These are phyloP conservation scores for Apamea sordens DNA, from an alignment of 2,888 invertebrate species.

Conservation along the genomic window DNA sequence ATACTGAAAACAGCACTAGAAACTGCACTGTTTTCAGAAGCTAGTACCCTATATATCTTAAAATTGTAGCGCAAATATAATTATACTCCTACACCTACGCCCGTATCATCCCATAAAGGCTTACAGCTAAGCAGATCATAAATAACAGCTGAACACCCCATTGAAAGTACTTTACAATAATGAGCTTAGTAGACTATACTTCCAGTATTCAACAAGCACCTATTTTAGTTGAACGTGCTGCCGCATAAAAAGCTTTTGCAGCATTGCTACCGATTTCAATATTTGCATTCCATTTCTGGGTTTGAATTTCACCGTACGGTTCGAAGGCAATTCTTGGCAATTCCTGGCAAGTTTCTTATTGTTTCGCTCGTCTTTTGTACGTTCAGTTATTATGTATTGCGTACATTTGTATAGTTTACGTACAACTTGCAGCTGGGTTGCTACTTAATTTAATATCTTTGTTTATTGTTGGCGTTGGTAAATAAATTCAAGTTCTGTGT, in stretches of 20 bases:
- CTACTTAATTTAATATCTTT: conserved; percentile 58
- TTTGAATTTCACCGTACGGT: conserved; percentile 74
- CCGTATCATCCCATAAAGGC: not conserved
- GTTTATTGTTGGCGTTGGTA: conserved; percentile 47
- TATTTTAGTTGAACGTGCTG: conserved; percentile 79
- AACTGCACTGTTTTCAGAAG: too few relatives aligned
- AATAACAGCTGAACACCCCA: conserved; percentile 25
- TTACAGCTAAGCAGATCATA: conserved; percentile 2
- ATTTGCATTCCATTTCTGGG: conserved; percentile 87
- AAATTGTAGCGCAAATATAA: not conserved
- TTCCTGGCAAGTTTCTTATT: conserved; percentile 75
- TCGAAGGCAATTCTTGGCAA: conserved; percentile 76
- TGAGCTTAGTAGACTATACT: conserved; percentile 42
- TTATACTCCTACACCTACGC: not conserved
- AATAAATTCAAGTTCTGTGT: conserved; percentile 51
- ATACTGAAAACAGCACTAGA: not conserved
- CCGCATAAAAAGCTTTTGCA: conserved; percentile 83
- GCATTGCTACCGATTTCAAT: conserved; percentile 82
- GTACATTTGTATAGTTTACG: conserved; percentile 54
- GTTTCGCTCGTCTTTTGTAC: conserved; percentile 75
- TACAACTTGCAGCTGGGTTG: conserved; percentile 42
- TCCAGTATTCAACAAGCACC: conserved; percentile 49
- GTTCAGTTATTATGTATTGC: conserved; percentile 64
- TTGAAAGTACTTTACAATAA: conserved; percentile 52
- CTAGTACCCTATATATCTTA: too few relatives aligned